Conservation (phyloP, 2,797 vertebrate species). For the Australoheros facetus region DNA sequence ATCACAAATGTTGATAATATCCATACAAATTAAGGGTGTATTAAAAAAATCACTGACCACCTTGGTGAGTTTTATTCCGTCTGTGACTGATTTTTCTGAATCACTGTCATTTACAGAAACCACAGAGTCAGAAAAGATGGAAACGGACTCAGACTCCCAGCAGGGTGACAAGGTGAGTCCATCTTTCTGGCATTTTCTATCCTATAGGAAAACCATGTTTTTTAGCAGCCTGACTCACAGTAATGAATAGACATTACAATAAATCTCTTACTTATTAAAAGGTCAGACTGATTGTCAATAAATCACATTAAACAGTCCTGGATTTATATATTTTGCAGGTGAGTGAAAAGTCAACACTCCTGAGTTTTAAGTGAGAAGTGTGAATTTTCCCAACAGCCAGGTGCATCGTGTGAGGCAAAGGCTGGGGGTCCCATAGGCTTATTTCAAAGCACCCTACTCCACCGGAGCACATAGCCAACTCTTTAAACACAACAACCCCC, state of each 20-base stretch:
- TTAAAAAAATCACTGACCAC: background rate
- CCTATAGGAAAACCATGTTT: background rate
- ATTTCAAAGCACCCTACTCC: too few species aligned
- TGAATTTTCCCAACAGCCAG: too few species aligned
- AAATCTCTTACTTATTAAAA: rapidly evolving
- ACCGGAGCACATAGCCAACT: too few species aligned
- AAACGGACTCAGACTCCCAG: slow-evolving; percentile 88
- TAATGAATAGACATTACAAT: background rate
- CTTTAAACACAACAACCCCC: too few species aligned
- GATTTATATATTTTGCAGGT: too few species aligned
- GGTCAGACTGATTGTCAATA: background rate
- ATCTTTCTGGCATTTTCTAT: background rate
- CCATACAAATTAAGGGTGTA: background rate
- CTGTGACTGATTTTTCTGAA: background rate
- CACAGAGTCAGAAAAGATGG: slow-evolving; percentile 92
- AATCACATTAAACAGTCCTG: background rate
- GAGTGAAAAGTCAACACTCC: too few species aligned
- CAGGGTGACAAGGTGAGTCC: slow-evolving; percentile 89
- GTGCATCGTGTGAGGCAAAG: too few species aligned
- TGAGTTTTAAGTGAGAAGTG: too few species aligned
- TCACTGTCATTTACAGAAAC: slow-evolving; percentile 77
- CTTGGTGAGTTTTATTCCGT: background rate
- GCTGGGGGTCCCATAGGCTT: too few species aligned
- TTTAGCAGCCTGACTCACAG: background rate
- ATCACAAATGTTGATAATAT: background rate